Percentiles rank a stretch among this genome's conserved stretches.
These are phyloP conservation scores for Percina caprodes DNA, from an alignment of 2,113 vertebrate genomes.

Conservation along the genomic window DNA sequence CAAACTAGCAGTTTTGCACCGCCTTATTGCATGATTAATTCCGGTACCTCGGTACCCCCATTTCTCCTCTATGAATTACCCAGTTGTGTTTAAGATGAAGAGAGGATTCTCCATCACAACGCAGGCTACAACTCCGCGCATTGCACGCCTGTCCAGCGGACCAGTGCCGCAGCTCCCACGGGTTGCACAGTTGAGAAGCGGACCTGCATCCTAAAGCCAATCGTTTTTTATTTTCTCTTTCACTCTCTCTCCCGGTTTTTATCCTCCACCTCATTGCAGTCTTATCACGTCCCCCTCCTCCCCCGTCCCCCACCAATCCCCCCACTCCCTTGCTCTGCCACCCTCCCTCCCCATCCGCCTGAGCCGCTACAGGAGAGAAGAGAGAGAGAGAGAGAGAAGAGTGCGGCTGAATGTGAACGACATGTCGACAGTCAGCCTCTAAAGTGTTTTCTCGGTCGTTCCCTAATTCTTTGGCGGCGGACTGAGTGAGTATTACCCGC, in stretches of 20 bases:
- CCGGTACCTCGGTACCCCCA: constrained; percentile 4
- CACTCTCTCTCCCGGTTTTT: constrained; percentile 74
- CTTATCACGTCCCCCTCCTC: constrained; percentile 88
- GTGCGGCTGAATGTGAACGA: constrained; percentile 82
- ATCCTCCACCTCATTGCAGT: constrained; percentile 90
- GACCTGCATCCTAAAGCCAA: constrained; percentile 94
- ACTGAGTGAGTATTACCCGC: constrained; percentile 84
- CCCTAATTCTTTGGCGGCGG: constrained; percentile 79
- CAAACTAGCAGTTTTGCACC: constrained; percentile 50
- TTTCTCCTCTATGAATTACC: constrained; percentile 55
- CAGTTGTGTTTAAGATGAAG: constrained; percentile 74
- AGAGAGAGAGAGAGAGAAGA: constrained; percentile 66
- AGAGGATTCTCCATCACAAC: constrained; percentile 78
- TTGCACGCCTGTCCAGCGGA: constrained; percentile 64
- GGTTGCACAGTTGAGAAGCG: constrained; percentile 85
- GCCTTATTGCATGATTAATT: constrained; percentile 68
- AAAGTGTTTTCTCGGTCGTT: constrained; percentile 85
- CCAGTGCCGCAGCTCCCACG: constrained; percentile 86
- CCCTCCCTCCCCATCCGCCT: constrained; percentile 81
- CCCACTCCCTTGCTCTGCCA: constrained; percentile 11
- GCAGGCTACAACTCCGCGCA: constrained; percentile 73
- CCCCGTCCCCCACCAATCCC: constrained; percentile 15
- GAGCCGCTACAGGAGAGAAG: constrained; percentile 85
- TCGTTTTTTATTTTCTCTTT: constrained; percentile 43
- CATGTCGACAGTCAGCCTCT: constrained; percentile 85